Conservation (phyloP, 2,888 invertebrate genomes). For the Emesis furor region DNA sequence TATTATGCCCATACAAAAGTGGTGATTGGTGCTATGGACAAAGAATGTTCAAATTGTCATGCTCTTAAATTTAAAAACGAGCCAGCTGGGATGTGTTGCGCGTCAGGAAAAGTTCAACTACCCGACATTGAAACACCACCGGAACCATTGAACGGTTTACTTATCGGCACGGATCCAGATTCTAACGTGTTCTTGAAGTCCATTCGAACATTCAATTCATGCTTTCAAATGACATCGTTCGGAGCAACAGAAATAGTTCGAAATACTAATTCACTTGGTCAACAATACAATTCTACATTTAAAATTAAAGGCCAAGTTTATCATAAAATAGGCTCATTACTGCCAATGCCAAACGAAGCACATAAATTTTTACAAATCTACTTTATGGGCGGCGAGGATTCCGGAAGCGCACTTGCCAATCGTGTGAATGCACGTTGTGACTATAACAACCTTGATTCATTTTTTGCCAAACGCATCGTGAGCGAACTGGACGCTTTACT, state of each 20-base stretch:
- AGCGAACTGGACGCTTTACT: conserved; percentile 52
- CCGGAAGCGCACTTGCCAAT: conserved; percentile 72
- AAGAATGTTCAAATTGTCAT: conserved; percentile 65
- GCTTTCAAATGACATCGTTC: conserved; percentile 68
- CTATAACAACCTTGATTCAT: conserved; percentile 65
- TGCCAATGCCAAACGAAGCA: conserved; percentile 66
- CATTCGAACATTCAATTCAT: conserved; percentile 56
- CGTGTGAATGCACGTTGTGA: conserved; percentile 72
- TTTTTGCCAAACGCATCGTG: conserved; percentile 57
- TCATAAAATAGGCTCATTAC: conserved; percentile 69
- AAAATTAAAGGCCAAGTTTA: conserved; percentile 69
- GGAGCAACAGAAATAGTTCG: conserved; percentile 62
- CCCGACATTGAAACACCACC: conserved; percentile 64
- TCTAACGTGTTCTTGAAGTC: conserved; percentile 50
- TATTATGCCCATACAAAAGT: conserved; percentile 68
- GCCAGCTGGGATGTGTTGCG: conserved; percentile 51
- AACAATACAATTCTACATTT: conserved; percentile 57
- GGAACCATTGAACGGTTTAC: conserved; percentile 65
- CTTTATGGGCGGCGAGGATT: conserved; percentile 60
- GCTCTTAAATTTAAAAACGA: conserved; percentile 61
- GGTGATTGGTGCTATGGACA: conserved; percentile 65
- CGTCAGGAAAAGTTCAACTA: conserved; percentile 58
- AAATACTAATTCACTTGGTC: conserved; percentile 61
- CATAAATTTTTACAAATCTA: conserved; percentile 62
- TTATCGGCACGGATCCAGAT: conserved; percentile 64